Evolutionary conservation across 2,797 vertebrate species (phyloP).

Genomic region (Epinephelus coioides): DNA sequence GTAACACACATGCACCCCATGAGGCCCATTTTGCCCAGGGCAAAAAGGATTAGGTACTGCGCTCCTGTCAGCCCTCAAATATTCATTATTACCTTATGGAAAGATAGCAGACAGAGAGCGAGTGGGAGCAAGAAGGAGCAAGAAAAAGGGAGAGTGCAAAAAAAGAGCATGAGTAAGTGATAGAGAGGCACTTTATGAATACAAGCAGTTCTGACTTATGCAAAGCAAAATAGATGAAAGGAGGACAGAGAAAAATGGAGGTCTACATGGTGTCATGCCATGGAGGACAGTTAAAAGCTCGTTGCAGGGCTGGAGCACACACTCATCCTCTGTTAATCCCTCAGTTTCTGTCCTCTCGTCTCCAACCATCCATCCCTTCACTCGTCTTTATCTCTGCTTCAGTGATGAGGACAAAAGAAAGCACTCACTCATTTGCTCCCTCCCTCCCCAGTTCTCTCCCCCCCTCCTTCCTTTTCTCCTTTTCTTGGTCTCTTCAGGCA

Average conservation of each 20-base stretch:
- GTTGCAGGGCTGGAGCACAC: constrained; percentile 65
- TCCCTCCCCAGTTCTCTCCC: constrained; percentile 31
- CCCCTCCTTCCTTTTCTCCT: constrained; percentile 35
- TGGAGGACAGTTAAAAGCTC: constrained; percentile 80
- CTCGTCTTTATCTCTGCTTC: constrained; percentile 83
- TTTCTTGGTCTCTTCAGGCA: constrained; percentile 72
- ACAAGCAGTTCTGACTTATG: constrained; percentile 70
- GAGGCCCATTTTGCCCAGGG: constrained; percentile 76
- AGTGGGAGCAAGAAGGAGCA: constrained; percentile 58
- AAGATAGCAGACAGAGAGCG: constrained; percentile 71
- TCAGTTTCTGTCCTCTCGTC: constrained; percentile 71
- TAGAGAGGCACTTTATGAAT: constrained; percentile 72
- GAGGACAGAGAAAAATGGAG: constrained; percentile 71
- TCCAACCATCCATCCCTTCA: constrained; percentile 78
- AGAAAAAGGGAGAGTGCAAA: constrained; percentile 28
- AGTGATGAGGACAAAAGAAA: constrained; percentile 84
- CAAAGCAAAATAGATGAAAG: constrained; percentile 78
- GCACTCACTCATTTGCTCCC: constrained; percentile 78
- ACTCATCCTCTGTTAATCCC: constrained; percentile 79
- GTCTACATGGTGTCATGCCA: constrained; percentile 76
- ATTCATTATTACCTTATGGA: constrained; percentile 81
- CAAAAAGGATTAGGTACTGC: constrained; percentile 78
- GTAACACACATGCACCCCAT: constrained; percentile 70
- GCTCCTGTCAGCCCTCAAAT: constrained; percentile 79
- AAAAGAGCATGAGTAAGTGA: constrained; percentile 65